Evolutionary conservation across 2,113 vertebrate genomes (phyloP).

Genomic region (Erythrocebus patas): DNA sequence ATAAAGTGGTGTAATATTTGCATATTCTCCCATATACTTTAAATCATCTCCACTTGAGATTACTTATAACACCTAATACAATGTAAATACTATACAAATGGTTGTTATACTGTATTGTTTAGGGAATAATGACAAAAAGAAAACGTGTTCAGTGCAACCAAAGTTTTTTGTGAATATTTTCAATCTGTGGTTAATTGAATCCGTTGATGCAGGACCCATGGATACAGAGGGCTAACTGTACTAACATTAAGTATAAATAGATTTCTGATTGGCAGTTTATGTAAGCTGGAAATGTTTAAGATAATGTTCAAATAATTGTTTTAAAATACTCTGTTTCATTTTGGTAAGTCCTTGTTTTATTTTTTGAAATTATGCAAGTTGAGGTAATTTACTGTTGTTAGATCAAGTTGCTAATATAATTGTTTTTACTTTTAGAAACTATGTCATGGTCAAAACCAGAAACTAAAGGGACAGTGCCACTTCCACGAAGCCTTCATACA

Average conservation of each 20-base stretch:
- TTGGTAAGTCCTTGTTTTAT: conserved; percentile 31
- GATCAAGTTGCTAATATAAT: conserved; percentile 43
- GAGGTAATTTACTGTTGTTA: conserved; percentile 22
- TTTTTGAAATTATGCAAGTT: not conserved
- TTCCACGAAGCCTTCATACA: conserved; percentile 96
- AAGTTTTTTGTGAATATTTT: not conserved
- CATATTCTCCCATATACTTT: not conserved
- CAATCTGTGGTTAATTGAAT: not conserved
- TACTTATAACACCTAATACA: not conserved
- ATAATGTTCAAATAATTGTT: conserved; percentile 11
- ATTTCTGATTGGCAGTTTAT: not conserved
- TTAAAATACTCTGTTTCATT: conserved; percentile 34
- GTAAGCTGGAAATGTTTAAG: conserved; percentile 10
- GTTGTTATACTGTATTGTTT: not conserved
- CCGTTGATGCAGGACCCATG: not conserved
- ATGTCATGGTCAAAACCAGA: conserved; percentile 94
- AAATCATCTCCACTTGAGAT: not conserved
- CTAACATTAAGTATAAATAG: not conserved
- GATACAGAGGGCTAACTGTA: not conserved
- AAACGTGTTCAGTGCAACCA: not conserved
- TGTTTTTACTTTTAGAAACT: conserved; percentile 86
- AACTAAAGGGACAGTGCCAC: conserved; percentile 89
- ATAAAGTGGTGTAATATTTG: not conserved
- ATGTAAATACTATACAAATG: not conserved
- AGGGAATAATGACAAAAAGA: not conserved